Evolutionary conservation across 1,140 invertebrate genomes (phyloP), one percentile per base, ranked within the genome.

Genomic region (Catajapyx aquilonaris): DNA sequence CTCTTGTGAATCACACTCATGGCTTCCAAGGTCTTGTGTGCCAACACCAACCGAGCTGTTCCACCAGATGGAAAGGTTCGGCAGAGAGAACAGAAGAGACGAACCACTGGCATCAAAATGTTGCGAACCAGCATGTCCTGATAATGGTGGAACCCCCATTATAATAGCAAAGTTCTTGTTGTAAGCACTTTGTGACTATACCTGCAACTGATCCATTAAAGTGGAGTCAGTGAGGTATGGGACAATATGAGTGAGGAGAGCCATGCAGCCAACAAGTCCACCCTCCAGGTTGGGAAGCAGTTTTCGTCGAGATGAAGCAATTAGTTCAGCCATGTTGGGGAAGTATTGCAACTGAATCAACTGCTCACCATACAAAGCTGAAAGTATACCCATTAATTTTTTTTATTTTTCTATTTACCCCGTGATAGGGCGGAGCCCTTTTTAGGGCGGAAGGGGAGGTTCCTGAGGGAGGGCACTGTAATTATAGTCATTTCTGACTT

Each of bases 321-420:
- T 70, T 13, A 84, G 50, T 48, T 96, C 88, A 10, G 74, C 73
- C 54, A 88, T 80, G 52, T 93, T 85, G 1, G 86, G 83, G 35
- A 98, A 65, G 55, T 95, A 98, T 60, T 97, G 93, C 22, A 88
- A 60, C 22, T 95, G 64, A 44, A 97, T 80, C 32, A 96, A 73
- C 48, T 91, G 80, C 52, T 94, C 86, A 31, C 88, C 90, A 58
- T 93, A 95, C 41, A 94, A 61, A 42, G 70, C 74, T 79, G 51
- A 5, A 36, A 42, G 23, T 9, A 28, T n/a, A n/a, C n/a, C n/a
- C n/a, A n/a, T n/a, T n/a, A n/a, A n/a, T n/a, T n/a, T n/a, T n/a
- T n/a, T n/a, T n/a, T n/a, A n/a, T n/a, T n/a, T n/a, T n/a, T n/a
- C n/a, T n/a, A n/a, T n/a, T n/a, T n/a, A n/a, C n/a, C n/a, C n/a